Evolutionary conservation across 1,140 invertebrate species (phyloP), one percentile per base, ranked within the genome.

Genomic region (Papilio helenus): DNA sequence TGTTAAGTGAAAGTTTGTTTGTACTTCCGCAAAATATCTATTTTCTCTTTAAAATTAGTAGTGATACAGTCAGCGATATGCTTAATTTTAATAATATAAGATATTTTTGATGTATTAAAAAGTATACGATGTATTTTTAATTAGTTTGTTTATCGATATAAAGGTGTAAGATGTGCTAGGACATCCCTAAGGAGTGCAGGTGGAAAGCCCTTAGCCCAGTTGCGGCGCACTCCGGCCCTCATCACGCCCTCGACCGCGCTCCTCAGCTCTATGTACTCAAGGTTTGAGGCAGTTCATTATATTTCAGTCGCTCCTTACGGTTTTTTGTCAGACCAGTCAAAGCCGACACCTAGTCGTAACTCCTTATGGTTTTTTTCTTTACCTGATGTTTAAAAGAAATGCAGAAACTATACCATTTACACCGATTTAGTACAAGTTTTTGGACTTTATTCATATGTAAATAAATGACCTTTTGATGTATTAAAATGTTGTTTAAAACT

Each of bases 131-230:
- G 8, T 55, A 20, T 20, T n/a, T 20, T 20, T 73, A 46, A 73
- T 73, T 76, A 26, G 34, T 61, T 71, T 77, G 34, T 61, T 61
- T 29, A 85, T 84, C 85, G 83, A 88, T 79, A 79, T 12, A 26
- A n/a, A 20, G 51, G 18, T 23, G 23, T 9, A 26, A 58, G 34
- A 72, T 20, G 34, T 39, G 34, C 10, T 72, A 72, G 76, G 14
- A 77, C 86, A 82, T 83, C 86, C 85, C 87, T 89, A 85, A 74
- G 68, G 78, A 81, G 46, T 82, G 80, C 83, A 87, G 84, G 84
- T 87, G 85, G 83, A 88, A 88, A 87, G 88, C 85, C 89, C 90
- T 92, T 92, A 92, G 86, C 90, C 90, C 88, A 91, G 90, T 89
- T 92, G 88, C 88, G 84, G 84, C 77, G 79, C 85, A 82, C 86